Conservation (phyloP, 2,797 vertebrate species). For the Amblyraja radiata region DNA sequence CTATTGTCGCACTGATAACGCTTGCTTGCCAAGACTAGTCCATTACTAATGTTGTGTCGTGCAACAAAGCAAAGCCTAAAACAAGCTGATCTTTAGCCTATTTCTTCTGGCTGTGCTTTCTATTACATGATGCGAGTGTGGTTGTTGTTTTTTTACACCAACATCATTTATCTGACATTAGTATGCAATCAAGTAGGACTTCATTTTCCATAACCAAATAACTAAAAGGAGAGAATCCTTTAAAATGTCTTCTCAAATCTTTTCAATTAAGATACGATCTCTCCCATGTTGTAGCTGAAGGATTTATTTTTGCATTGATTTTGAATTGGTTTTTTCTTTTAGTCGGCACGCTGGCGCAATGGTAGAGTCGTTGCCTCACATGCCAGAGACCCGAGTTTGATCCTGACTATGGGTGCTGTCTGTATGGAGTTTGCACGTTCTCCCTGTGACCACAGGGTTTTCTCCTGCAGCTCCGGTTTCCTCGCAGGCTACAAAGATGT, state of each 20-base stretch:
- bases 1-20: background rate
- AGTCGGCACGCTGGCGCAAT: too few relatives aligned
- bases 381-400: too few relatives aligned
- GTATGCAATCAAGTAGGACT: background rate
- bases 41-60: background rate
- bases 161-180: background rate
- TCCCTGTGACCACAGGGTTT: too few relatives aligned
- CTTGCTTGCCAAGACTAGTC: background rate
- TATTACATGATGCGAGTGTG: background rate
- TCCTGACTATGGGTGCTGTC: too few relatives aligned
- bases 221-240: background rate
- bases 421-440: too few relatives aligned
- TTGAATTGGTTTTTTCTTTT: slow-evolving; percentile 1
- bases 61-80: background rate
- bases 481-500: too few relatives aligned
- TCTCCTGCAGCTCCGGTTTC: too few relatives aligned
- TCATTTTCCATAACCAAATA: background rate
- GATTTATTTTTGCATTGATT: background rate
- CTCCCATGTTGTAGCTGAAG: background rate
- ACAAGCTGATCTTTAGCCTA: background rate
- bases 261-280: background rate
- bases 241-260: background rate
- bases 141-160: background rate
- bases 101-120: background rate
- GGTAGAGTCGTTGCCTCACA: too few relatives aligned